Base-by-base conservation (phyloP, 2,113 vertebrate species). In the Clarias gariepinus region DNA sequence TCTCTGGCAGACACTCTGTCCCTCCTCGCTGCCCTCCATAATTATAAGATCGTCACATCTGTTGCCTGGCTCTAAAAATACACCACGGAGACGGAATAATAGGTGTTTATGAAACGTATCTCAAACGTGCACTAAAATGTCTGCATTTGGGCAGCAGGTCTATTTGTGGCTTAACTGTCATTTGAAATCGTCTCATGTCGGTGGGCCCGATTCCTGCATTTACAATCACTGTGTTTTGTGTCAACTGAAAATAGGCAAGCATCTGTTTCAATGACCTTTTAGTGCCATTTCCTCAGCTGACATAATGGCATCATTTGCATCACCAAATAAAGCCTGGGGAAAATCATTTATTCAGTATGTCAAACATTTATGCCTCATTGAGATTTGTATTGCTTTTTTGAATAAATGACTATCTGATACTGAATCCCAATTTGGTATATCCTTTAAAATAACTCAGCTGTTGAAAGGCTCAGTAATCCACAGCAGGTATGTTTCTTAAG, bases 231-330 rank as follows among this genome's bases (percentile, higher is more conserved):
- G 55, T 11, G 13, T 61, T 82, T 30, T 63, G 85, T 74, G 66
- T 52, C 55, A 71, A 52, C 9, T 30, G 30, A 47, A 81, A 60
- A 73, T 19, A 36, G 53, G 74, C 55, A 73, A 73, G 79, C 78
- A 82, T 86, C 66, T 61, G 68, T 86, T 82, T 74, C 79, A 82
- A 33, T 86, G 85, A 81, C 78, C 78, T 86, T 73, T 73, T 55
- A 73, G 66, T 16, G n/a, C 79, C 57, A 74, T 60, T 86, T 82
- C 53, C 58, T 86, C 85, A 4, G 21, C n/a, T 28, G 55, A 53
- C 57, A 82, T 60, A 86, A 82, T 74, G 80, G 69, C 69, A 57
- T 82, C 57, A 82, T 82, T 87, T 82, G 86, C 80, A 87, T 87
- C n/a, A 21, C 15, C 21, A 60, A 76, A 64, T 81, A 76, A 64